Conservation (phyloP, 2,797 vertebrate species). For the Spondyliosoma cantharus region DNA sequence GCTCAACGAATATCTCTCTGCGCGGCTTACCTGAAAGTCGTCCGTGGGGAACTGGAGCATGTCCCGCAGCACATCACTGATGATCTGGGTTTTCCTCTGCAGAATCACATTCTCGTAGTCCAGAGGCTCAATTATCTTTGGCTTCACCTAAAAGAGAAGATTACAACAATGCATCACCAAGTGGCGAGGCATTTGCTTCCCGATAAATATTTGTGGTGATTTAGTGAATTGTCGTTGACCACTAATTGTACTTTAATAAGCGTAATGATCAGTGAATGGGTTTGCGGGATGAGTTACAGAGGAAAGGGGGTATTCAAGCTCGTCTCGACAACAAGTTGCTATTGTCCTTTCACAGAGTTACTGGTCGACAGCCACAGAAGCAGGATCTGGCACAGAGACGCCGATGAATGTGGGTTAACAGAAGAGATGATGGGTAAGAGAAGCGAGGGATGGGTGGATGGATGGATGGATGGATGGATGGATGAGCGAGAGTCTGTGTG, state of each 20-base stretch:
- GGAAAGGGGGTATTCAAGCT: conserved; percentile 23
- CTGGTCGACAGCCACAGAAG: conserved; percentile 38
- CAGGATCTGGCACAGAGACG: conserved; percentile 46
- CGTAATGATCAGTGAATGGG: conserved; percentile 4
- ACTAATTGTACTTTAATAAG: background rate
- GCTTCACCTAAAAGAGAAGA: conserved; percentile 88
- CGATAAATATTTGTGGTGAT: background rate
- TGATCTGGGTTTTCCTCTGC: conserved; percentile 96
- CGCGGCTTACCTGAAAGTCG: conserved; percentile 91
- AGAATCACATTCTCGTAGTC: conserved; percentile 96
- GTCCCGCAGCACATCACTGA: conserved; percentile 93
- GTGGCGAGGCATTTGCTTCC: background rate
- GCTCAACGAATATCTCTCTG: background rate
- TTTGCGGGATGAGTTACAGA: conserved; percentile 19
- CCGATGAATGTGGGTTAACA: conserved; percentile 53
- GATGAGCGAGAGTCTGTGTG: conserved; percentile 42
- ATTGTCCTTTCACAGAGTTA: conserved; percentile 63
- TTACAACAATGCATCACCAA: conserved; percentile 13
- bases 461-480: background rate
- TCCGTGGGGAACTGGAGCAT: conserved; percentile 97
- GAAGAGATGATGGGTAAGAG: conserved; percentile 39
- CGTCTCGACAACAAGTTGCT: conserved; percentile 59
- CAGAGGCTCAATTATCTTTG: conserved; percentile 95
- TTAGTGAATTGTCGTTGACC: background rate
- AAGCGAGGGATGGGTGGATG: conserved; percentile 17